These are phyloP conservation scores for Carpatolechia fugitivella DNA, from an alignment of 2,888 invertebrate genomes.

Conservation along the genomic window DNA sequence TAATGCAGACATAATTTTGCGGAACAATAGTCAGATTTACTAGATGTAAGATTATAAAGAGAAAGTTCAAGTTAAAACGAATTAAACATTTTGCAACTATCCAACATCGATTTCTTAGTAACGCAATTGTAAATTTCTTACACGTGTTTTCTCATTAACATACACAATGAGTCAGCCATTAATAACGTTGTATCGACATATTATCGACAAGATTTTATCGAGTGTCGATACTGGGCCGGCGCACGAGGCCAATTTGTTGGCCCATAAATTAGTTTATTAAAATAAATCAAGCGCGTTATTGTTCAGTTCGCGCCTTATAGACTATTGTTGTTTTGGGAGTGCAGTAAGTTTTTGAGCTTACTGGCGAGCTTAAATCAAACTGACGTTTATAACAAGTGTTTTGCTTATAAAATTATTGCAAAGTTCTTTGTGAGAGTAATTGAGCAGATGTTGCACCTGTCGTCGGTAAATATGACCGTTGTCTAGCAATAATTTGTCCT, in stretches of 20 bases:
- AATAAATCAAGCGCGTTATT: conserved; percentile 75
- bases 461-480: too few species aligned
- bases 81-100: background rate
- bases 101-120: background rate
- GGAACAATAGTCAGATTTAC: too few species aligned
- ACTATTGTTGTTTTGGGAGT: conserved; percentile 56
- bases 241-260: conserved; percentile 72
- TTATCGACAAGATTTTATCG: conserved; percentile 49
- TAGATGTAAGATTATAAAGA: too few species aligned
- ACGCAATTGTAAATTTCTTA: conserved; percentile 1
- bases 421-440: too few species aligned
- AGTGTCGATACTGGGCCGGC: conserved; percentile 54
- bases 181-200: conserved; percentile 59
- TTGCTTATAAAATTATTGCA: background rate
- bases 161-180: conserved; percentile 60
- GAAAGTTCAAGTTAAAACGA: background rate
- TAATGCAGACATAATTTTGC: too few species aligned
- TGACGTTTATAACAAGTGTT: conserved; percentile 10
- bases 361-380: conserved; percentile 5
- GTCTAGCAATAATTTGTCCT: too few species aligned
- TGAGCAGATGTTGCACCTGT: too few species aligned
- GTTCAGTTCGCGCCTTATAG: conserved; percentile 70
- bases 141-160: conserved; percentile 47
- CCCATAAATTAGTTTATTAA: conserved; percentile 76
- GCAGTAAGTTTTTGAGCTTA: conserved; percentile 22